Percentiles rank a stretch among this genome's conserved stretches.
Conservation (phyloP, 2,888 invertebrate genomes). For the Polylopha cassiicola region DNA sequence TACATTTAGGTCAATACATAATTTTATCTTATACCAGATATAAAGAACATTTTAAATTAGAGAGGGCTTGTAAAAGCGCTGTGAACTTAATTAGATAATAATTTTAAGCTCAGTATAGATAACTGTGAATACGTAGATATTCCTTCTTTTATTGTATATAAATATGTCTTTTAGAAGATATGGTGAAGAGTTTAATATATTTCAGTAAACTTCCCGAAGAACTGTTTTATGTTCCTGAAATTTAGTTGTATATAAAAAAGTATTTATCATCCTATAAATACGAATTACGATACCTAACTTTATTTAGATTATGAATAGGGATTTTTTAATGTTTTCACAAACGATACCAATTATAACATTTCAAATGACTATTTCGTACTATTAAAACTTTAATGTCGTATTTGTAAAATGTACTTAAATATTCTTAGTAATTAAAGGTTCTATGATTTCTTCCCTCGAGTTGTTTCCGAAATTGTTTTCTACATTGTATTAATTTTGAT, state of each 20-base stretch:
- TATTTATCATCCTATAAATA: slow-evolving; percentile 52
- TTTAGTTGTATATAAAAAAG: slow-evolving; percentile 70
- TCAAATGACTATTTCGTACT: slow-evolving; percentile 60
- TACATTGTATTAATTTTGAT: slow-evolving; percentile 30
- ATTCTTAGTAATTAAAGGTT: slow-evolving; percentile 50
- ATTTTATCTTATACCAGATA: slow-evolving; percentile 34
- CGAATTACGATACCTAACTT: slow-evolving; percentile 32
- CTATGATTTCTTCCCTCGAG: slow-evolving; percentile 38
- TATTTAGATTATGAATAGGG: slow-evolving; percentile 43
- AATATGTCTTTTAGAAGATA: slow-evolving; percentile 52
- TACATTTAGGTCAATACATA: slow-evolving; percentile 37
- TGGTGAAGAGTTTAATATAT: slow-evolving; percentile 71
- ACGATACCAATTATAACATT: slow-evolving; percentile 54
- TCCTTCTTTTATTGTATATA: slow-evolving; percentile 66
- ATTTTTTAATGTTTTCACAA: slow-evolving; percentile 49
- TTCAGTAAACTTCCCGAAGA: slow-evolving; percentile 65
- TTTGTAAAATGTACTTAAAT: slow-evolving; percentile 73
- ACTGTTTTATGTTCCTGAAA: slow-evolving; percentile 75
- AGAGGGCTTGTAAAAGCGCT: slow-evolving; percentile 61
- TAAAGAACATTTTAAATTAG: slow-evolving; percentile 34
- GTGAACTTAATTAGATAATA: slow-evolving; percentile 50
- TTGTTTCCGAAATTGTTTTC: slow-evolving; percentile 29
- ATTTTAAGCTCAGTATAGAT: slow-evolving; percentile 58
- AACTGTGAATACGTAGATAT: slow-evolving; percentile 62
- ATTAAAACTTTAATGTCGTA: slow-evolving; percentile 65